These are phyloP conservation scores for Heptranchias perlo DNA, from an alignment of 2,113 vertebrate species.

Conservation along the genomic window DNA sequence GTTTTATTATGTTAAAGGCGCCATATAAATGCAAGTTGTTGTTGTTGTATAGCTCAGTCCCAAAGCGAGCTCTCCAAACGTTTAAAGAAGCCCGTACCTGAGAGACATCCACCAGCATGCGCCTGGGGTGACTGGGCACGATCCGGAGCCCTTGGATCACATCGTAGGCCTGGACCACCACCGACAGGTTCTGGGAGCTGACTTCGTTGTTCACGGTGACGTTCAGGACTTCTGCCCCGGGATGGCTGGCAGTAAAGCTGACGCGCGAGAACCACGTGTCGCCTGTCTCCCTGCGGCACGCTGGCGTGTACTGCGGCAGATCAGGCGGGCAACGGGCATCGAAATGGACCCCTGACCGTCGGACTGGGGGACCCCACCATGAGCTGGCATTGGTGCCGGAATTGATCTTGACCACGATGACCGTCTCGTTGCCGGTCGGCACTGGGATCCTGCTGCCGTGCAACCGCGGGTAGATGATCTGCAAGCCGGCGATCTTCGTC, in stretches of 20 bases:
- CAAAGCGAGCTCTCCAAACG: not conserved
- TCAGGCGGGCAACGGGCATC: conserved; percentile 52
- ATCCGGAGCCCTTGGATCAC: conserved; percentile 57
- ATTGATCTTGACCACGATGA: conserved; percentile 53
- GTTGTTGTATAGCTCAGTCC: not conserved
- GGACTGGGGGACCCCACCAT: conserved; percentile 57
- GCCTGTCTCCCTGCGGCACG: conserved; percentile 45
- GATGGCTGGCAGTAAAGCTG: conserved; percentile 45
- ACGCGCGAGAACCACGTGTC: conserved; percentile 57
- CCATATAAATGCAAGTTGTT: too few relatives aligned
- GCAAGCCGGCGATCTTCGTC: conserved; percentile 45
- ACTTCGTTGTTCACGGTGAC: conserved; percentile 49
- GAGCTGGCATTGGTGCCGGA: conserved; percentile 52
- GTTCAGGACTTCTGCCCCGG: conserved; percentile 47
- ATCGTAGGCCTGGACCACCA: conserved; percentile 53
- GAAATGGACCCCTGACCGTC: conserved; percentile 50
- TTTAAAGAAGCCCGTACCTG: conserved; percentile 51
- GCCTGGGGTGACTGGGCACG: conserved; percentile 48
- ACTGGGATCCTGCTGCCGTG: conserved; percentile 53
- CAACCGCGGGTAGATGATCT: conserved; percentile 52
- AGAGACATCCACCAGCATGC: conserved; percentile 53
- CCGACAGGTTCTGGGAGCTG: conserved; percentile 49
- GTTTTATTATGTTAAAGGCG: too few relatives aligned
- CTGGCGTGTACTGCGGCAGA: conserved; percentile 41
- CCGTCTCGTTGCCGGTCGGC: conserved; percentile 44